phyloP scores from a whole-genome alignment of 2,888 invertebrate genomes.

The Hecatera dysodea region DNA sequence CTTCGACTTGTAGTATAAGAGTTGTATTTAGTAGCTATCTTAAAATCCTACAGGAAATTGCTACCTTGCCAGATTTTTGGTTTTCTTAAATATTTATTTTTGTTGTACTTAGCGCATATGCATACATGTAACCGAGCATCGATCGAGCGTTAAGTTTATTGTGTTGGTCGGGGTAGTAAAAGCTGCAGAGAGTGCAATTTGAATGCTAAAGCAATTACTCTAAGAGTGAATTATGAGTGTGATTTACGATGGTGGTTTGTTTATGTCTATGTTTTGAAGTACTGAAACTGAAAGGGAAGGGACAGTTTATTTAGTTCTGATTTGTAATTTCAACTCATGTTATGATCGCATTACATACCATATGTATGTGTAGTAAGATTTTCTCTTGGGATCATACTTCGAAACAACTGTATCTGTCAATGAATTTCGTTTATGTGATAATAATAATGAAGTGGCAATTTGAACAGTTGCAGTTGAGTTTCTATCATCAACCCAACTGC shows the following conservation, averaged over 20 bases:
- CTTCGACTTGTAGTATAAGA: no score
- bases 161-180: slow-evolving; percentile 37
- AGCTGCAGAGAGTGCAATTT: slow-evolving; percentile 46
- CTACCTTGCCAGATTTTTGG: background rate
- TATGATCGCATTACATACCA: background rate
- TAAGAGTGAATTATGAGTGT: slow-evolving; percentile 44
- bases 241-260: slow-evolving; percentile 35
- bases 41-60: background rate
- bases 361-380: background rate
- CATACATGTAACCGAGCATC: slow-evolving; percentile 9
- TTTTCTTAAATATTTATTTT: background rate
- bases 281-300: slow-evolving; percentile 21
- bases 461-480: background rate
- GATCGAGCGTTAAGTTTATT: slow-evolving; percentile 6
- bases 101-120: background rate
- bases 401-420: background rate
- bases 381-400: background rate
- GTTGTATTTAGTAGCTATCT: no score
- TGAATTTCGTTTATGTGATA: background rate
- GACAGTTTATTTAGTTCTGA: slow-evolving; percentile 22
- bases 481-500: background rate
- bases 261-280: slow-evolving; percentile 30
- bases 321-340: slow-evolving; percentile 16
- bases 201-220: slow-evolving; percentile 51
- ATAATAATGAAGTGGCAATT: background rate